Conservation (phyloP, 2,797 vertebrate species). For the Oreochromis grahami region DNA sequence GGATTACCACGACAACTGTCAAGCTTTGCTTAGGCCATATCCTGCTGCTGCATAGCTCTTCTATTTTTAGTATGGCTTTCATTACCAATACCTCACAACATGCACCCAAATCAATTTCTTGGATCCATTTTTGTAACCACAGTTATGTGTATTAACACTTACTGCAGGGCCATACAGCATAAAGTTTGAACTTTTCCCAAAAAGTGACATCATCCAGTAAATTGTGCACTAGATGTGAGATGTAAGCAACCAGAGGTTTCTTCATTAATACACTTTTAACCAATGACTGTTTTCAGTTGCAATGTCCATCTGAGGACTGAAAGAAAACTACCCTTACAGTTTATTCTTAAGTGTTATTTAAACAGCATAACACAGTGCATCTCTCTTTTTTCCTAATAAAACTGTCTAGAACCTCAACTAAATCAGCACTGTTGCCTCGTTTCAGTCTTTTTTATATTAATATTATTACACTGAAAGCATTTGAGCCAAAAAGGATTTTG, state of each 20-base stretch:
- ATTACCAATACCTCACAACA: background rate
- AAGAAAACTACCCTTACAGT: background rate
- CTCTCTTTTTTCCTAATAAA: background rate
- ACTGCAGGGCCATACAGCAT: background rate
- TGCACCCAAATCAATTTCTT: background rate
- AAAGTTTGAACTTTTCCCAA: background rate
- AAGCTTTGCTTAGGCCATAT: slow-evolving; percentile 23
- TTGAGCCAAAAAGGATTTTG: background rate
- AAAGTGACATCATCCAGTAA: background rate
- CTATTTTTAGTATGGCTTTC: slow-evolving; percentile 14
- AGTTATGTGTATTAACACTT: background rate
- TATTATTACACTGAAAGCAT: background rate
- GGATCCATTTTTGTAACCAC: background rate
- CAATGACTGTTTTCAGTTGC: background rate
- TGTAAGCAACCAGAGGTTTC: background rate
- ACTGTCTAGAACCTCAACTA: background rate
- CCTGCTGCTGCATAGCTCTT: background rate
- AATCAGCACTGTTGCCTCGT: background rate
- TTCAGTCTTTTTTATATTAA: background rate
- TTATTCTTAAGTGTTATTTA: background rate
- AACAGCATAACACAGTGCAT: background rate
- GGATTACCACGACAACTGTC: slow-evolving; percentile 50
- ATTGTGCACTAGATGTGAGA: background rate
- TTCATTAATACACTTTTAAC: background rate
- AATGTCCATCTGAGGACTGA: background rate